A percentile compares a stretch with the other conserved stretches of the same genome.
Conservation (phyloP, 2,888 invertebrate species). For the Synergus japonicus region DNA sequence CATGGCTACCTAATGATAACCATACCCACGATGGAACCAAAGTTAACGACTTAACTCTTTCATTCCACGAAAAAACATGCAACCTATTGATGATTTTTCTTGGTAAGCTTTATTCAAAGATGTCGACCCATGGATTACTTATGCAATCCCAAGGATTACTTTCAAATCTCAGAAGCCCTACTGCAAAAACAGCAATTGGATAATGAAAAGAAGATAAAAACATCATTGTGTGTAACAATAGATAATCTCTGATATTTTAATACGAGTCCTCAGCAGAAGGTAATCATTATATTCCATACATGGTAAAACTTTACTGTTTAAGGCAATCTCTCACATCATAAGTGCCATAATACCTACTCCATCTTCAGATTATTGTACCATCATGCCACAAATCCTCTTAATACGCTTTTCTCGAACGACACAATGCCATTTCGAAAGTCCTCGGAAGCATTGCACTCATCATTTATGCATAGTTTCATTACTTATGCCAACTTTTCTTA, state of each 20-base stretch:
- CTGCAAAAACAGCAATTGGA: not conserved
- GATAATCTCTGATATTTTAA: conserved; percentile 19
- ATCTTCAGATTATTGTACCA: not conserved
- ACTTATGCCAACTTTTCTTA: not conserved
- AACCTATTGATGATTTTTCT: conserved; percentile 3
- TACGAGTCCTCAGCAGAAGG: not conserved
- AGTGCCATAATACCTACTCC: not conserved
- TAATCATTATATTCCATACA: not conserved
- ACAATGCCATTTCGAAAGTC: not conserved
- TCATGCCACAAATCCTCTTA: not conserved
- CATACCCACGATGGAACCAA: conserved; percentile 35
- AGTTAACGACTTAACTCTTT: conserved; percentile 34
- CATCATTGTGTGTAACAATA: not conserved
- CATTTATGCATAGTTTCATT: not conserved
- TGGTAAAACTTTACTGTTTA: not conserved
- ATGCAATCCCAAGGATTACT: not conserved
- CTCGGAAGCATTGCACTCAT: not conserved
- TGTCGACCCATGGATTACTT: not conserved
- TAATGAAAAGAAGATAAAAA: conserved; percentile 8
- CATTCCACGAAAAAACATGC: not conserved
- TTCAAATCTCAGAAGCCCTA: not conserved
- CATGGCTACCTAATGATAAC: conserved; percentile 22
- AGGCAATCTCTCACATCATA: not conserved
- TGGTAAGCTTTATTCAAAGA: not conserved
- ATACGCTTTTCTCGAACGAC: not conserved